A percentile compares a stretch with the other conserved stretches of the same genome.
Conservation (phyloP, 1,140 invertebrate species). For the Drosophila navojoa region DNA sequence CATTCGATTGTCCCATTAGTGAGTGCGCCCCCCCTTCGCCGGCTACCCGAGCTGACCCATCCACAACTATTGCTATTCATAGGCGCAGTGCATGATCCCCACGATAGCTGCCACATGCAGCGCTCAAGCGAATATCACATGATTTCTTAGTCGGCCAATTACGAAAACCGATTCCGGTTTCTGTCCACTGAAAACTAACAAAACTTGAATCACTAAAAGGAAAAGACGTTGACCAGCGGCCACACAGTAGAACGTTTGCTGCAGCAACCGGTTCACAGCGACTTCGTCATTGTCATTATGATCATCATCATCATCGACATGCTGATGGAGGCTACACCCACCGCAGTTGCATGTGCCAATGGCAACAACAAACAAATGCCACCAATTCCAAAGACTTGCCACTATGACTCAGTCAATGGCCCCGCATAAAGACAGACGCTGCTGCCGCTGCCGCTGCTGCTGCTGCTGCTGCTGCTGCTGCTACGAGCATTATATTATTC, state of each 20-base stretch:
- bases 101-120: constrained; percentile 11
- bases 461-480: no score
- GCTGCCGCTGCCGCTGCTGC: no score
- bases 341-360: constrained; percentile 18
- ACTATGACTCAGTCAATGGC: constrained; percentile 34
- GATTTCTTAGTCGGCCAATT: constrained; percentile 32
- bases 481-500: background rate
- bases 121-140: constrained; percentile 15
- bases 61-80: constrained; percentile 61
- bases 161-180: constrained; percentile 68
- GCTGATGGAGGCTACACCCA: constrained; percentile 33
- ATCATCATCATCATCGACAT: background rate
- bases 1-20: constrained; percentile 29
- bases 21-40: background rate
- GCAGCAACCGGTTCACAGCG: constrained; percentile 25
- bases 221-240: constrained; percentile 34
- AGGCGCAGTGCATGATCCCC: constrained; percentile 29
- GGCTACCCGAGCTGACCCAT: constrained; percentile 22
- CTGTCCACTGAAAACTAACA: constrained; percentile 45
- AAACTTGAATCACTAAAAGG: constrained; percentile 25
- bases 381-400: constrained; percentile 36
- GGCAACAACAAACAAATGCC: constrained; percentile 21
- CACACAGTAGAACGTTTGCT: constrained; percentile 38
- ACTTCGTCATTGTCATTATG: constrained; percentile 1
- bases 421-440: constrained; percentile 14